Conservation (phyloP, 1,140 invertebrate species). For the Pseudomyrmex cubaensis region DNA sequence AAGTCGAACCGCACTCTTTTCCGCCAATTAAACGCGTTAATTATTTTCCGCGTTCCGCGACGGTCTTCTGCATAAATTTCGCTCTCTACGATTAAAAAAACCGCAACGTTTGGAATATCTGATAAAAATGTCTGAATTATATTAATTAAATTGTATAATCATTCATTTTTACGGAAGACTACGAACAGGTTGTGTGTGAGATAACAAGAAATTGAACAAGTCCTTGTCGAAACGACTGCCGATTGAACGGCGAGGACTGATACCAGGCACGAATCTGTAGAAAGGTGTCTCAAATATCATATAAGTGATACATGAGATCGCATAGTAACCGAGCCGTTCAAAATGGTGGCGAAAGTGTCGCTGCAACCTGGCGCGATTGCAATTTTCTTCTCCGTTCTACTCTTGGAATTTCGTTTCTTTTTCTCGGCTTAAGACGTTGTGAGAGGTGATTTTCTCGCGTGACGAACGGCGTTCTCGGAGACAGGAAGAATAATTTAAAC, state of each 20-base stretch:
- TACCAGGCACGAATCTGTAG: neutral
- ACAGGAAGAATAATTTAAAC: constrained; percentile 11
- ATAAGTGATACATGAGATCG: constrained; percentile 34
- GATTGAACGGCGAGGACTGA: neutral
- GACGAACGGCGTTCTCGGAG: neutral
- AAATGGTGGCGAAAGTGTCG: constrained; percentile 61
- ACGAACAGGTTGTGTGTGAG: neutral
- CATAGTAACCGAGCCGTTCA: constrained; percentile 22
- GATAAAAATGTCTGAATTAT: no score
- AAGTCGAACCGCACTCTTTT: neutral
- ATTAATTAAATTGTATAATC: no score
- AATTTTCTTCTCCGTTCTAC: constrained; percentile 22
- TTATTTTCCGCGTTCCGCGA: neutral
- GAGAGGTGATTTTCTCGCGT: no score
- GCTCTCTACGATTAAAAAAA: neutral
- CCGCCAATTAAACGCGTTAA: neutral
- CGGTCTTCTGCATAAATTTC: neutral
- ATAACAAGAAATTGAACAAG: neutral
- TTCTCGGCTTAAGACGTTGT: neutral
- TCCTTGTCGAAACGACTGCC: neutral
- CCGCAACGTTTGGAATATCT: no score
- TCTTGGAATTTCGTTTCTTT: neutral
- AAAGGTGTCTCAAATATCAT: constrained; percentile 7
- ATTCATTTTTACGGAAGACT: no score
- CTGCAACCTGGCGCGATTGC: constrained; percentile 50